Conservation (phyloP, 2,113 vertebrate genomes). For the Pollachius pollachius region DNA sequence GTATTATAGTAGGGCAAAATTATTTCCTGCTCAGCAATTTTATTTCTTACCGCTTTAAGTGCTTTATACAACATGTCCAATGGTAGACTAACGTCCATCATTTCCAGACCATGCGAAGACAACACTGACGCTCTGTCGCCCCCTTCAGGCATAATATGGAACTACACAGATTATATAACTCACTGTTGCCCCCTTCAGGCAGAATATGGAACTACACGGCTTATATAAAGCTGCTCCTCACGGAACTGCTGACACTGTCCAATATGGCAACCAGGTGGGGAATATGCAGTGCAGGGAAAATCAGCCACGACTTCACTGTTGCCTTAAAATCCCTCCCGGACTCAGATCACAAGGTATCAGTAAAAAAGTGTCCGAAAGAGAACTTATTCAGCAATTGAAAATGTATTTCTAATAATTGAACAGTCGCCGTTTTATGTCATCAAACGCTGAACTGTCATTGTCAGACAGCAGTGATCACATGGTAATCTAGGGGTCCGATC, state of each 20-base stretch:
- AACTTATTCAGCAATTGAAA: not conserved
- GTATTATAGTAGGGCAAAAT: not conserved
- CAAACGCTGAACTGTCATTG: not conserved
- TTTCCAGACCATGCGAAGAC: not conserved
- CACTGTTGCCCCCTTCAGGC: constrained; percentile 45
- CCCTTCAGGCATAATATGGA: constrained; percentile 21
- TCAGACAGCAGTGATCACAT: not conserved
- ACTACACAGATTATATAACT: not conserved
- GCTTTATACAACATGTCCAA: not conserved
- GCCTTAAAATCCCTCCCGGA: constrained; percentile 72
- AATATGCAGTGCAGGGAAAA: constrained; percentile 79
- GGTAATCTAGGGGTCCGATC: no score
- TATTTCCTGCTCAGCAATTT: not conserved
- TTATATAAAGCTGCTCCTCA: not conserved
- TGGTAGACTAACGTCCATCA: not conserved
- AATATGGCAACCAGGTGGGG: constrained; percentile 82
- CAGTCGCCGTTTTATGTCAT: not conserved
- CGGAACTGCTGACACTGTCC: not conserved
- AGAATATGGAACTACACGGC: not conserved
- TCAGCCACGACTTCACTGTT: constrained; percentile 79
- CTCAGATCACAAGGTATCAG: constrained; percentile 80
- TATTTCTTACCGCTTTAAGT: not conserved
- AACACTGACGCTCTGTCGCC: constrained; percentile 27
- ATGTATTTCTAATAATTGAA: fast-evolving
- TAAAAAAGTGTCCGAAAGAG: not conserved